Base-by-base conservation (phyloP, 1,140 invertebrate genomes). In the Helicorthomorpha holstii region DNA sequence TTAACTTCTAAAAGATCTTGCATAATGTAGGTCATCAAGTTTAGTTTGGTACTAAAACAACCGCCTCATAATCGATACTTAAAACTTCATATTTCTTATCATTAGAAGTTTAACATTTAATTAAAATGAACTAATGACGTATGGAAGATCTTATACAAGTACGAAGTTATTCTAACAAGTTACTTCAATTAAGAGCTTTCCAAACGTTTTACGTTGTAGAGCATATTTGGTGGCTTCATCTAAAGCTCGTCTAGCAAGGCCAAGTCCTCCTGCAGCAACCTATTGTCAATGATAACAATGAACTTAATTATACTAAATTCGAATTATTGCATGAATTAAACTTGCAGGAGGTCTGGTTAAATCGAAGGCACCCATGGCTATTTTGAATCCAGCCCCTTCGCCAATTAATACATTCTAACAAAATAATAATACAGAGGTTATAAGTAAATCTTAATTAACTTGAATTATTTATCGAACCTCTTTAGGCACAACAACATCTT, bases 331-430 rank as follows among this genome's bases (percentile, higher is more conserved):
- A 46, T 4, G 19, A 10, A 19, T 46, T 7, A 22, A 22, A 67
- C 68, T 69, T 74, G 86, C 90, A 58, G 84, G 81, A 34, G 93
- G 87, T 52, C 93, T 75, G 3, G 92, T 95, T 62, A 81, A 84
- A 63, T 97, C 93, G 67, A 97, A 97, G 2, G 90, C 88, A 48
- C 79, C 81, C 94, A 97, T 97, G 3, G 92, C 92, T 64, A 97
- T 85, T 70, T 92, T 93, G 65, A 98, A 98, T 45, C 94, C 94
- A 51, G 79, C 78, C 1, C 91, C 92, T 75, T 71, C 69, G 24
- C 74, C 77, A 42, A 81, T 73, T 3, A 98, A 69, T 24, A 97
- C 84, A 73, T 97, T 97, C 72, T 71, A 56, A 46, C 19, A 19
- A 41, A 22, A 61, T 61, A 41, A 41, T n/a, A n/a, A n/a, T n/a